Conservation (phyloP, 2,113 vertebrate species). For the Sceloporus undulatus region DNA sequence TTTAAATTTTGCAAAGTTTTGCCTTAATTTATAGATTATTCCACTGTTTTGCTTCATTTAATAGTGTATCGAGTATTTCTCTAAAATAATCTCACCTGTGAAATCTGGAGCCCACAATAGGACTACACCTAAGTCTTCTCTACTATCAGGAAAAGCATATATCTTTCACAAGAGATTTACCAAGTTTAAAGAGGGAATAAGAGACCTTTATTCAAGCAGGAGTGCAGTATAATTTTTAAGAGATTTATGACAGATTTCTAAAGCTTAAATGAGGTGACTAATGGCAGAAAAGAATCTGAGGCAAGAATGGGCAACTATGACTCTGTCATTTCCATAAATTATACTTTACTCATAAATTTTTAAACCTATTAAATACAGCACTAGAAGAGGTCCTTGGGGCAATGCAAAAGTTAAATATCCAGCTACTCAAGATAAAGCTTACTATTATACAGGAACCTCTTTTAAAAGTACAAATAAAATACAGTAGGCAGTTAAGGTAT, state of each 20-base stretch:
- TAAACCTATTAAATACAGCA: not conserved
- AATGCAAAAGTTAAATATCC: slow-evolving; percentile 4
- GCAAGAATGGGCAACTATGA: slow-evolving; percentile 29
- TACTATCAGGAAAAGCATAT: not conserved
- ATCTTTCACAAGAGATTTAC: not conserved
- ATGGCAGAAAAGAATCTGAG: slow-evolving; percentile 13
- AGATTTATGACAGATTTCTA: not conserved
- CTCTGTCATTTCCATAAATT: slow-evolving; percentile 36
- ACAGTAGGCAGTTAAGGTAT: slow-evolving; percentile 24
- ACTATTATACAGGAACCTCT: not conserved
- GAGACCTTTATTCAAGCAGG: not conserved
- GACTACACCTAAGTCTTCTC: not conserved
- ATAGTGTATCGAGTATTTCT: not conserved
- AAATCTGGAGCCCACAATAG: not conserved
- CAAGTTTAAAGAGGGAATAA: not conserved
- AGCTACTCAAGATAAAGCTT: slow-evolving; percentile 28
- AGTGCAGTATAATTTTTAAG: slow-evolving; percentile 6
- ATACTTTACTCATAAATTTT: not conserved
- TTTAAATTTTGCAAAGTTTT: not conserved
- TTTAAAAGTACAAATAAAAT: slow-evolving; percentile 25
- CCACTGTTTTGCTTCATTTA: not conserved
- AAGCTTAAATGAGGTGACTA: slow-evolving; percentile 15
- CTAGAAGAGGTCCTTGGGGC: slow-evolving; percentile 3
- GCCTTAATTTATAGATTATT: not conserved
- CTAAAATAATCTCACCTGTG: not conserved